Evolutionary conservation across 1,140 invertebrate genomes (phyloP).

Genomic region (Drosophila gunungcola): DNA sequence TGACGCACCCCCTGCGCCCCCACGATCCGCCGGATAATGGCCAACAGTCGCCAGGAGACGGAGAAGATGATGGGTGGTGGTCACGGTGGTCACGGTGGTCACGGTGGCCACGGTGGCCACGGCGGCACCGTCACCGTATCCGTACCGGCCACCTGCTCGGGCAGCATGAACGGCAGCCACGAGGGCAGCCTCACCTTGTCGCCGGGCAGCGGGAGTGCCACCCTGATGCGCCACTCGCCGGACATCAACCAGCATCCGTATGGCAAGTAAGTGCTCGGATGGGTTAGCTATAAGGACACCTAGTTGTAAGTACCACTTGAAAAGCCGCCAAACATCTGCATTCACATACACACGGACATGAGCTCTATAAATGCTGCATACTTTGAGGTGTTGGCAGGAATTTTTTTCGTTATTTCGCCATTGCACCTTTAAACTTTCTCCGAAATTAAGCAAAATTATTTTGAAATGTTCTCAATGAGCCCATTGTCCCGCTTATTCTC

Average conservation of each 20-base stretch:
- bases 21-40: conserved; percentile 84
- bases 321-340: conserved; percentile 1
- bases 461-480: too few species aligned
- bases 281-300: conserved; percentile 46
- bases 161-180: conserved; percentile 53
- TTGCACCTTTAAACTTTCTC: not conserved
- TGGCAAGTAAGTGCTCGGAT: conserved; percentile 67
- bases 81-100: conserved; percentile 28
- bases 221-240: conserved; percentile 78
- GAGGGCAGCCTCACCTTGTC: conserved; percentile 64
- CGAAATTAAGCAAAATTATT: too few species aligned
- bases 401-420: not conserved
- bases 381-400: not conserved
- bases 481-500: too few species aligned
- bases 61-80: conserved; percentile 77
- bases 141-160: conserved; percentile 38
- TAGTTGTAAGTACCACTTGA: conserved; percentile 51
- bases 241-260: conserved; percentile 80
- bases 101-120: conserved; percentile 28
- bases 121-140: conserved; percentile 15
- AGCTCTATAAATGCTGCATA: conserved; percentile 20
- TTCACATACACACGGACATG: conserved; percentile 3
- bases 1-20: conserved; percentile 85
- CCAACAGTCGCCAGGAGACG: conserved; percentile 83
- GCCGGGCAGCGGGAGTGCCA: conserved; percentile 72